Evolutionary conservation across 2,113 vertebrate genomes (phyloP).

Genomic region (Noctilio leporinus): DNA sequence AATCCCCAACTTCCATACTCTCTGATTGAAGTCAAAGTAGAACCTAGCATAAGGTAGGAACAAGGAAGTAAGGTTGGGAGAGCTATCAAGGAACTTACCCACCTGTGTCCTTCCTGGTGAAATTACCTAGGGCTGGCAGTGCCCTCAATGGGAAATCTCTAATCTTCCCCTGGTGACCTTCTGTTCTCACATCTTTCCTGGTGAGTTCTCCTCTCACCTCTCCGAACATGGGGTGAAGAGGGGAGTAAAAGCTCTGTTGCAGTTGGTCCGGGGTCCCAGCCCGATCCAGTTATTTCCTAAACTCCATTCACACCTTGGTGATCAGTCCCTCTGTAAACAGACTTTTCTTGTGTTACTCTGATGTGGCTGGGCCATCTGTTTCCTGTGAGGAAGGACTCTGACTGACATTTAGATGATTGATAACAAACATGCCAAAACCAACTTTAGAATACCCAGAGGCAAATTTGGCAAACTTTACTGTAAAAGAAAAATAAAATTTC

Average conservation of each 20-base stretch:
- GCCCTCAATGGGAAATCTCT: not conserved
- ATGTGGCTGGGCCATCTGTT: conserved; percentile 60
- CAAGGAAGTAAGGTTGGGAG: not conserved
- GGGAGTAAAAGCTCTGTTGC: not conserved
- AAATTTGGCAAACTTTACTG: conserved; percentile 11
- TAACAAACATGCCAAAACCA: conserved; percentile 56
- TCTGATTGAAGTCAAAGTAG: not conserved
- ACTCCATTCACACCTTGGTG: conserved; percentile 26
- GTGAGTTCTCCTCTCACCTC: not conserved
- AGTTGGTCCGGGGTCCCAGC: not conserved
- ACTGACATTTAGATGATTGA: conserved; percentile 43
- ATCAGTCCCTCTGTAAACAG: conserved; percentile 50
- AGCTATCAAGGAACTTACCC: not conserved
- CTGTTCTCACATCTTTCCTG: not conserved
- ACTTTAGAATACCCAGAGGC: conserved; percentile 35
- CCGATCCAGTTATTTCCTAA: conserved; percentile 17
- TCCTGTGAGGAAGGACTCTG: conserved; percentile 54
- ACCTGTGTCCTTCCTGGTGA: not conserved
- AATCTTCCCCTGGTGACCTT: not conserved
- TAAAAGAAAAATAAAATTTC: not conserved
- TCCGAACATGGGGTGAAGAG: not conserved
- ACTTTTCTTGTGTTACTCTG: conserved; percentile 12
- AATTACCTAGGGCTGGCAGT: not conserved
- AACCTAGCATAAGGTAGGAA: not conserved
- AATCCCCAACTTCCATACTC: fast-evolving